Evolutionary conservation across 2,797 vertebrate species (phyloP), one percentile per base, ranked within the genome.

Genomic region (Glossophaga mutica): DNA sequence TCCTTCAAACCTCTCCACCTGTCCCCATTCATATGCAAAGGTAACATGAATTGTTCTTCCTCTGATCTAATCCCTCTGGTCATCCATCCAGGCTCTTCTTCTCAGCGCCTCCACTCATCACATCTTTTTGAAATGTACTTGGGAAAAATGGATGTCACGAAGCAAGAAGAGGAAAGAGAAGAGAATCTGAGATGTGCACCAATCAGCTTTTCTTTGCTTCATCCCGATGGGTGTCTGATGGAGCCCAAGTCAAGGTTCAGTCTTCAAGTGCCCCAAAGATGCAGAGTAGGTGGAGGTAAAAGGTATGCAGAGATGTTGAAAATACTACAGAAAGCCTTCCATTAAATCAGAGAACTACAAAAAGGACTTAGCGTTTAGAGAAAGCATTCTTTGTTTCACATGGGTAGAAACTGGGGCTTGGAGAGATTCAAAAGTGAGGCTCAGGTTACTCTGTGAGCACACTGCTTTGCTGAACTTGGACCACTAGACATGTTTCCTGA

Each of bases 11-110:
- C 73, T 94, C 73, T 14, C 93, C 57, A 96, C 74, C 9, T 68
- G 37, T 89, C 67, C 22, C 81, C 34, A 89, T 89, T 93, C 89
- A 86, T 34, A 87, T 52, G 42, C 3, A 71, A 95, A 95, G 42
- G 65, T 92, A 95, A 42, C 71, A 90, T 24, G 44, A 39, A 91
- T 65, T 68, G 2, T 85, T 59, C 46, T 87, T 93, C 67, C 59
- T 95, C 67, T 96, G 90, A 93, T 86, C 70, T 52, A 52, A 96
- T 95, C 62, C 93, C 48, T 48, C 57, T 59, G 67, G 81, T 4
- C 29, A 76, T 92, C 50, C 83, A 55, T 78, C 94, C 24, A 65
- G 48, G 12, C 67, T 93, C 44, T 39, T 86, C 24, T 48, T 94
- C 34, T 42, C 46, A 39, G n/a, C 24, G 59, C 68, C 46, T 78